Evolutionary conservation across 1,140 invertebrate genomes (phyloP), one percentile per base, ranked within the genome.

Genomic region (Saccostrea cuccullata): DNA sequence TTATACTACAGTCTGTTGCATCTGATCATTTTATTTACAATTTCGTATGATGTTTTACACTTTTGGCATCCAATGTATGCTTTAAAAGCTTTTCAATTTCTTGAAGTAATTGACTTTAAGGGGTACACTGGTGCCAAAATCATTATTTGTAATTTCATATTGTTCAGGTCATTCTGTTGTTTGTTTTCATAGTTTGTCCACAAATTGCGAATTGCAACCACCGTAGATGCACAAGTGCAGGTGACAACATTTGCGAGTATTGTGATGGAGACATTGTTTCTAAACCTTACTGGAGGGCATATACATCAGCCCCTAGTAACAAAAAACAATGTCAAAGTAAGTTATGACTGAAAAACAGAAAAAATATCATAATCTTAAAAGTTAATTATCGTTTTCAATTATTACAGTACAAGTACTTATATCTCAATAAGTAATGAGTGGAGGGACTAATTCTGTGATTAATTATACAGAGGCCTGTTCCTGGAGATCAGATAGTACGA

Each of bases 381-480:
- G 47, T 8, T 5, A 47, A 8, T 3, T 47, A 47, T 47, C 47
- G 9, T 2, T 47, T 47, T 47, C 47, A 47, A 8, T 8, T 47
- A 8, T 47, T 47, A 47, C 47, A 47, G 47, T 47, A 47, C 9
- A 8, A 9, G 47, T 47, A 47, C 6, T 8, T 47, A 47, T 47
- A 47, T 47, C 1, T 47, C 47, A 8, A 0, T 47, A 9, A 47
- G 47, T 47, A 9, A 47, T 47, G 47, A 8, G 9, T 47, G 9
- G 9, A 47, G 47, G 47, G 47, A 9, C 6, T 47, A 8, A 47
- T 47, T 47, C 47, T 47, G 47, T 47, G 47, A 47, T 47, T 47
- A 47, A 1, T 26, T 13, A 15, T 84, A 36, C 87, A 91, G 91
- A 91, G 90, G 87, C 90, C 17, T 91, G 91, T 85, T 91, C 91